These are phyloP conservation scores for Cerceris rybyensis DNA, from an alignment of 2,888 invertebrate species.

Conservation along the genomic window DNA sequence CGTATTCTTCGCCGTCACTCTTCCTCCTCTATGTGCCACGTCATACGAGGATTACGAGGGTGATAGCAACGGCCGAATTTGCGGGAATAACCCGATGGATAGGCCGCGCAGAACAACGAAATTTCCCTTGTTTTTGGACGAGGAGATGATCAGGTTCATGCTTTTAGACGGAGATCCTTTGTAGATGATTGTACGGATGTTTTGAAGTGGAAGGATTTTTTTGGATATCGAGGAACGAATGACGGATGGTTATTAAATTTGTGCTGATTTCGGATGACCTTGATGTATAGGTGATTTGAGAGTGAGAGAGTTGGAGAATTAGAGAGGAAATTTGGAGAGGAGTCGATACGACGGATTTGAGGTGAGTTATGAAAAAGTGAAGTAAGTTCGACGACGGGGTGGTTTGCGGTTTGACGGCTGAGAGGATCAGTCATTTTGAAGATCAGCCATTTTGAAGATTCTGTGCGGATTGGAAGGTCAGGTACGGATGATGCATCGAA, in stretches of 20 bases:
- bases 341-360: too few species aligned
- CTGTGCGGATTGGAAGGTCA: too few species aligned
- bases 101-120: conserved; percentile 8
- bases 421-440: too few species aligned
- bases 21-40: conserved; percentile 22
- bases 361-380: too few species aligned
- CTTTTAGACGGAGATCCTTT: neutral
- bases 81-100: conserved; percentile 25
- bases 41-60: conserved; percentile 25
- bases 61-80: neutral
- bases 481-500: too few species aligned
- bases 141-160: conserved; percentile 4
- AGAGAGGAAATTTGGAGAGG: too few species aligned
- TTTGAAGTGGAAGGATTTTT: neutral
- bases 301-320: too few species aligned
- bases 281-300: too few species aligned
- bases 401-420: too few species aligned
- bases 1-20: neutral
- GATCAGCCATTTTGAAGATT: too few species aligned
- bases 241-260: neutral
- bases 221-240: neutral
- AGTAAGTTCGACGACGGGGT: too few species aligned
- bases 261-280: neutral
- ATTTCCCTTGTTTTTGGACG: conserved; percentile 13
- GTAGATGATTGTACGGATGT: conserved; percentile 1